These are phyloP conservation scores for Hedychridium roseum DNA, from an alignment of 2,888 invertebrate genomes.

Conservation along the genomic window DNA sequence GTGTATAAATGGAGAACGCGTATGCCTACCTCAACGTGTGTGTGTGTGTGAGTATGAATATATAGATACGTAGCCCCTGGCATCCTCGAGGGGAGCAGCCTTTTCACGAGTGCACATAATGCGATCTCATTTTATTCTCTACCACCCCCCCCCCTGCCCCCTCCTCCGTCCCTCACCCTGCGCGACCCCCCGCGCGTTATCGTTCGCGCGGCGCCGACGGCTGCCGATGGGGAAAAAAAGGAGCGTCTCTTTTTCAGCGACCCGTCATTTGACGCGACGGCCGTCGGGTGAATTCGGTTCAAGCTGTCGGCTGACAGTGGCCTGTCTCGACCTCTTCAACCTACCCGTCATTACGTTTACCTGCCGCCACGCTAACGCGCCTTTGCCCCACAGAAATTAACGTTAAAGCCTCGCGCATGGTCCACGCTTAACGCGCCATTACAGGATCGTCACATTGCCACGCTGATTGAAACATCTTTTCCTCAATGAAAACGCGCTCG, in stretches of 20 bases:
- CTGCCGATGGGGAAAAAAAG: conserved; percentile 14
- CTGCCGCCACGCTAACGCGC: too few relatives aligned
- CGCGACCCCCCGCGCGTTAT: conserved; percentile 23
- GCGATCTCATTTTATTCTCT: conserved; percentile 43
- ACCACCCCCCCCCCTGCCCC: conserved; percentile 11
- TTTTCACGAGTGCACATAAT: conserved; percentile 43
- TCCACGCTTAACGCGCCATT: too few relatives aligned
- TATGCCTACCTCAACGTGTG: too few relatives aligned
- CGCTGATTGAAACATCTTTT: too few relatives aligned
- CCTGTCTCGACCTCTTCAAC: too few relatives aligned
- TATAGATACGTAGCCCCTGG: not conserved
- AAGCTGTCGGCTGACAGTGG: too few relatives aligned
- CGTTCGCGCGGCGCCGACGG: conserved; percentile 30
- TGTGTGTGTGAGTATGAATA: not conserved
- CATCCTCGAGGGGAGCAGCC: conserved; percentile 9
- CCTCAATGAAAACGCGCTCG: too few relatives aligned
- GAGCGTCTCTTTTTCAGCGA: conserved; percentile 20
- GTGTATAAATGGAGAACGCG: too few relatives aligned
- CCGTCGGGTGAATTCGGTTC: conserved; percentile 25
- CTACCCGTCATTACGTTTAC: too few relatives aligned
- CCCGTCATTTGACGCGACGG: conserved; percentile 17
- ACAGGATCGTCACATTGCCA: too few relatives aligned
- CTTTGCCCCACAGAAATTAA: too few relatives aligned
- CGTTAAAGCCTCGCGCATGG: too few relatives aligned
- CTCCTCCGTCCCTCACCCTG: not conserved